These are phyloP conservation scores for Zonitis immaculata DNA, from an alignment of 2,888 invertebrate genomes.

Conservation along the genomic window DNA sequence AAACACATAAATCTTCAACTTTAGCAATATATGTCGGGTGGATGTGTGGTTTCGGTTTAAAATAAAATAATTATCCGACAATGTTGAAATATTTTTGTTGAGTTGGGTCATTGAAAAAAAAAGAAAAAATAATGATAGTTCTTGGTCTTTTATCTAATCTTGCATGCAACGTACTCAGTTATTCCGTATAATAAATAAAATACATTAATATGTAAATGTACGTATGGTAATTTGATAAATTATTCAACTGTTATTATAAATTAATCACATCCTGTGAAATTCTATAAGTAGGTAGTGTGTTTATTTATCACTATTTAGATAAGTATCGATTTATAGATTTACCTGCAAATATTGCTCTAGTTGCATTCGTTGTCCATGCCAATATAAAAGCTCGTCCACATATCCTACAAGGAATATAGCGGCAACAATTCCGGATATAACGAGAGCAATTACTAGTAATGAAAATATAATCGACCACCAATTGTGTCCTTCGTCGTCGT, in stretches of 20 bases:
- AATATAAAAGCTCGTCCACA: constrained; percentile 84
- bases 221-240: background rate
- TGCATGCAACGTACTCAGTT: background rate
- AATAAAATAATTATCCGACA: background rate
- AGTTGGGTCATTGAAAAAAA: background rate
- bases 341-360: constrained; percentile 78
- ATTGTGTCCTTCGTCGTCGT: constrained; percentile 76
- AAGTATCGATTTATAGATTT: no score
- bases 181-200: background rate
- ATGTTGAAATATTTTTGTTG: background rate
- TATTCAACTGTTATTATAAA: background rate
- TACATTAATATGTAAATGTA: background rate
- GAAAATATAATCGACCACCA: constrained; percentile 87
- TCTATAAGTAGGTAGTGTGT: no score
- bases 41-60: background rate
- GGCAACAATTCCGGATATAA: constrained; percentile 82
- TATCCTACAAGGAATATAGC: constrained; percentile 86
- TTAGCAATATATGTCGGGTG: background rate
- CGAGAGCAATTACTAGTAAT: constrained; percentile 78
- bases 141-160: background rate
- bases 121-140: background rate
- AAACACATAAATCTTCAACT: background rate
- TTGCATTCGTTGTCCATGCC: constrained; percentile 82
- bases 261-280: no score
- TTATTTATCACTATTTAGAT: no score